Conservation (phyloP, 2,797 vertebrate species). For the Salmo trutta region DNA sequence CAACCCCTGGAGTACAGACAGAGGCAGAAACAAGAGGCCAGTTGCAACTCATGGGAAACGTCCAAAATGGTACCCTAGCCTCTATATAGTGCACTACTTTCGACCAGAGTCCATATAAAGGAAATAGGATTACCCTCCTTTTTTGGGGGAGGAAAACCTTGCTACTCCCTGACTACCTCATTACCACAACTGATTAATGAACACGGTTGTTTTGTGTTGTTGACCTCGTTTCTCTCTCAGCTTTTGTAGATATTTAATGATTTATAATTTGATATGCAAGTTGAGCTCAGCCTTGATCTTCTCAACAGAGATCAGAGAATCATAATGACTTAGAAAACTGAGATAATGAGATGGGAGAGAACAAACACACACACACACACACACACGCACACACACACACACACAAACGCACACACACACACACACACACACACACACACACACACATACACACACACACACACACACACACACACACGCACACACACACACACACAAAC, state of each 20-base stretch:
- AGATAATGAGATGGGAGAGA: slow-evolving; percentile 33
- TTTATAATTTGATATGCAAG: slow-evolving; percentile 69
- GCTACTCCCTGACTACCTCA: slow-evolving; percentile 1
- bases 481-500: background rate
- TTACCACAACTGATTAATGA: background rate
- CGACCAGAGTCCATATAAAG: no score
- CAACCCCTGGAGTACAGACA: no score
- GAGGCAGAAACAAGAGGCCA: no score
- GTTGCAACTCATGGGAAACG: no score
- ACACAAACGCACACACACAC: no score
- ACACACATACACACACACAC: slow-evolving; percentile 9
- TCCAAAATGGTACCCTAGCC: no score
- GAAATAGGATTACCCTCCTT: no score
- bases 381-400: no score
- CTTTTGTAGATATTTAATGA: slow-evolving; percentile 78
- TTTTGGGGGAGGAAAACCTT: no score
- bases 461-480: background rate
- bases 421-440: background rate
- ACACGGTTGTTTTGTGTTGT: slow-evolving; percentile 26
- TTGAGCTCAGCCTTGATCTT: slow-evolving; percentile 75
- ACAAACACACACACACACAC: background rate
- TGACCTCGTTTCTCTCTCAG: slow-evolving; percentile 61
- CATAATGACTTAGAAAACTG: slow-evolving; percentile 17
- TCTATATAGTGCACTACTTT: no score
- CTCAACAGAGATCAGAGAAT: slow-evolving; percentile 40